These are phyloP conservation scores for Oryzias sinensis DNA, from an alignment of 2,797 vertebrate species.

Conservation along the genomic window DNA sequence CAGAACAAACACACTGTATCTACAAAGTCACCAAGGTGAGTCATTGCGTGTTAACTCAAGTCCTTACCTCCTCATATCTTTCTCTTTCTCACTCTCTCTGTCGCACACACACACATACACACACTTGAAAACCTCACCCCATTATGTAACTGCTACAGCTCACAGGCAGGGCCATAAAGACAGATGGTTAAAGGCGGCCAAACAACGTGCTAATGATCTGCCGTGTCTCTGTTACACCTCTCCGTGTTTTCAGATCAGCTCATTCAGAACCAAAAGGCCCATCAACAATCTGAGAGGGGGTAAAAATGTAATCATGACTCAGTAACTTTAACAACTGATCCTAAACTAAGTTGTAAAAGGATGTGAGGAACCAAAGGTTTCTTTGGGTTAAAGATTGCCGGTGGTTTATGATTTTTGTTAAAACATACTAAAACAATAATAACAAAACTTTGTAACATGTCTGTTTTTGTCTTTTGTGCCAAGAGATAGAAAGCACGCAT, in stretches of 20 bases:
- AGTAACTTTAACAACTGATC: neutral
- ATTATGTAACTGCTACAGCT: conserved; percentile 50
- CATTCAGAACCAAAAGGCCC: neutral
- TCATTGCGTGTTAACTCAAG: conserved; percentile 39
- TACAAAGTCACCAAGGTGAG: conserved; percentile 47
- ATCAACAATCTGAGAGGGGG: conserved; percentile 4
- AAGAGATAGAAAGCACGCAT: no score
- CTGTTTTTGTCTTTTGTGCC: no score
- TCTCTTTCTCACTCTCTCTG: neutral
- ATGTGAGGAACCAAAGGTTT: no score
- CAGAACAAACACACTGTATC: conserved; percentile 51
- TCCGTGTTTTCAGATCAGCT: conserved; percentile 13
- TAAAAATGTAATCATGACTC: conserved; percentile 5
- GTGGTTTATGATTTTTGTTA: no score
- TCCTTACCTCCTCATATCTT: conserved; percentile 15
- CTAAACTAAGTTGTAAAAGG: neutral
- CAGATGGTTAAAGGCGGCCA: conserved; percentile 48
- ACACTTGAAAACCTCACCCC: conserved; percentile 42
- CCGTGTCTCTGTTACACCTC: conserved; percentile 36
- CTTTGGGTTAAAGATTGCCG: no score
- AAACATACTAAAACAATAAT: no score
- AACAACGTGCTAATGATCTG: conserved; percentile 33
- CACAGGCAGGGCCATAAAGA: conserved; percentile 42
- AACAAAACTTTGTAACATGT: no score
- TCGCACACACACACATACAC: conserved; percentile 10